A percentile compares a stretch with the other conserved stretches of the same genome.
These are phyloP conservation scores for Halcyon chelicuti DNA, from an alignment of 2,797 vertebrate species.

Conservation along the genomic window DNA sequence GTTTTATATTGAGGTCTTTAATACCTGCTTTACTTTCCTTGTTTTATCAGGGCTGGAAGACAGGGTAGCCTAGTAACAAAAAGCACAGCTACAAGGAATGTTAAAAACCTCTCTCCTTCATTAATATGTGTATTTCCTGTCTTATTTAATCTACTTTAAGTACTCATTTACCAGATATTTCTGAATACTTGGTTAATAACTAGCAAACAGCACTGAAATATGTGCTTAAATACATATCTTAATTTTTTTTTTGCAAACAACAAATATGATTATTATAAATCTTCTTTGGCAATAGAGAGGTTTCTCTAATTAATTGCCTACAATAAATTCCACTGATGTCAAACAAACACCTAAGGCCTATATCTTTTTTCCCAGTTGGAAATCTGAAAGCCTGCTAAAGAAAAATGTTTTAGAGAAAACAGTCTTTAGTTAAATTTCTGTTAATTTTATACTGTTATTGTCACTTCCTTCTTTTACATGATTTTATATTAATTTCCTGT, in stretches of 20 bases:
- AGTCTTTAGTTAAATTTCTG: background rate
- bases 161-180: background rate
- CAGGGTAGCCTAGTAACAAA: background rate
- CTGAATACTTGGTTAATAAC: background rate
- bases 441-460: background rate
- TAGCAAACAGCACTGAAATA: background rate
- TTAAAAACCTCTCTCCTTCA: background rate
- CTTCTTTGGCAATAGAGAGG: background rate
- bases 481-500: background rate
- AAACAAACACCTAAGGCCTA: background rate
- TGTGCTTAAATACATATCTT: background rate
- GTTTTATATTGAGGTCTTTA: background rate
- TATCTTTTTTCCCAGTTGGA: background rate
- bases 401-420: background rate
- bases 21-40: background rate
- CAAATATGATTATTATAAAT: background rate
- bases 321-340: background rate
- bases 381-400: background rate
- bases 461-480: background rate
- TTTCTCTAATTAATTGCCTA: background rate
- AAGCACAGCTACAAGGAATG: background rate
- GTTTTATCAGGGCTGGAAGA: background rate
- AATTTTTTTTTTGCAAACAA: background rate
- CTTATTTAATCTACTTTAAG: background rate
- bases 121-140: background rate